Evolutionary conservation across 2,888 invertebrate species (phyloP).

Genomic region (Dimorphilus gyrociliatus): DNA sequence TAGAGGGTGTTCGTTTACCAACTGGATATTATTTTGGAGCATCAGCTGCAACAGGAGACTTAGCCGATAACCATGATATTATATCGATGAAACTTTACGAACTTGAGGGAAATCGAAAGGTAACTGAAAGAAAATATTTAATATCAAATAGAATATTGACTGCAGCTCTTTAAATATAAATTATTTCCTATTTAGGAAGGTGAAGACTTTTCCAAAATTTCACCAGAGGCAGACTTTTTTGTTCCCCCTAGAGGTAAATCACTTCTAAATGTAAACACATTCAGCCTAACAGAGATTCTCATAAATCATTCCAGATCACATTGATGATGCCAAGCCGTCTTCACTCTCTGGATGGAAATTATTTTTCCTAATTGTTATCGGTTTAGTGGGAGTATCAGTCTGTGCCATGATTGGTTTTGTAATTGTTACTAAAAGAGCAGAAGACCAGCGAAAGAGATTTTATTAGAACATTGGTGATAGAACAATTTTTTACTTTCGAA

Average conservation of each 20-base stretch:
- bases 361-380: conserved; percentile 67
- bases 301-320: conserved; percentile 47
- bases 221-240: conserved; percentile 72
- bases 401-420: conserved; percentile 72
- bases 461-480: too few species aligned
- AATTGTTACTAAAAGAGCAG: conserved; percentile 79
- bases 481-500: too few species aligned
- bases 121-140: too few species aligned
- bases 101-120: conserved; percentile 51
- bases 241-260: conserved; percentile 61
- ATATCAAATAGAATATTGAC: background rate
- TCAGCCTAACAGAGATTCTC: background rate
- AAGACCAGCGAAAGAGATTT: conserved; percentile 71
- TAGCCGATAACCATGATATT: conserved; percentile 85
- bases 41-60: conserved; percentile 87
- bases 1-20: conserved; percentile 72
- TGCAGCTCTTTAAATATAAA: too few species aligned
- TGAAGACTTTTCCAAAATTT: conserved; percentile 60
- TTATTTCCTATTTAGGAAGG: too few species aligned
- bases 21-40: conserved; percentile 87
- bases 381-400: conserved; percentile 63
- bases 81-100: conserved; percentile 79
- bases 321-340: conserved; percentile 58
- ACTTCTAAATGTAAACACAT: background rate
- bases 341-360: conserved; percentile 76